Evolutionary conservation across 1,140 invertebrate genomes (phyloP), one percentile per base, ranked within the genome.

Genomic region (Trichomalopsis sarcophagae): DNA sequence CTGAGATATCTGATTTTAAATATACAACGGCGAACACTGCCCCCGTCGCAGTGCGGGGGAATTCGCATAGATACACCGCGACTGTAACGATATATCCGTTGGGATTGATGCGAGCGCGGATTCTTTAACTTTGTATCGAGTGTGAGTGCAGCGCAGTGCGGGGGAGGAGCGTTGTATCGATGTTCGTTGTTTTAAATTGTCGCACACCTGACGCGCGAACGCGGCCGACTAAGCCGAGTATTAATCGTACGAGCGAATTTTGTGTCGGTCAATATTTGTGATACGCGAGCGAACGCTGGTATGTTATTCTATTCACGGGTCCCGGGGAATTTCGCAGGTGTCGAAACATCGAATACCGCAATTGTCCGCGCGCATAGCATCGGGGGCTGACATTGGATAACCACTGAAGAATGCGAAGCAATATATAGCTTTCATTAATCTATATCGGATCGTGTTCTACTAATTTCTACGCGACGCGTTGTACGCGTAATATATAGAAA

Each of bases 1-100:
- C 30, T 74, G 17, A 73, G 74, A 80, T 80, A 84, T 73, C 69
- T 84, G 27, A 80, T 79, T 79, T 80, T 84, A 84, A 84, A 84
- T 62, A 17, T n/a, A 62, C 73, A 84, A 79, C 27, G 79, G 74
- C 27, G 47, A 74, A 78, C 36, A 69, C 68, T 68, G 33, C 66
- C 27, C 0, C 80, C 17, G 1, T 27, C 27, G 27, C 33, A 36
- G 33, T 6, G 0, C 13, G 17, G 21, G 27, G 47, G 47, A 75
- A 75, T 82, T 62, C 47, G 77, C 17, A 69, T 9, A 0, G 21
- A 13, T 33, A 4, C 6, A 44, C 40, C 10, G 40, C 40, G 40
- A 7, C 33, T 36, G 40, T 10, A 44, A 9, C 9, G 33, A 73
- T 82, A 82, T 75, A 82, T 75, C 50, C 27, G 66, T 36, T 66